Evolutionary conservation across 2,113 vertebrate genomes (phyloP).

Genomic region (Saguinus imperator): DNA sequence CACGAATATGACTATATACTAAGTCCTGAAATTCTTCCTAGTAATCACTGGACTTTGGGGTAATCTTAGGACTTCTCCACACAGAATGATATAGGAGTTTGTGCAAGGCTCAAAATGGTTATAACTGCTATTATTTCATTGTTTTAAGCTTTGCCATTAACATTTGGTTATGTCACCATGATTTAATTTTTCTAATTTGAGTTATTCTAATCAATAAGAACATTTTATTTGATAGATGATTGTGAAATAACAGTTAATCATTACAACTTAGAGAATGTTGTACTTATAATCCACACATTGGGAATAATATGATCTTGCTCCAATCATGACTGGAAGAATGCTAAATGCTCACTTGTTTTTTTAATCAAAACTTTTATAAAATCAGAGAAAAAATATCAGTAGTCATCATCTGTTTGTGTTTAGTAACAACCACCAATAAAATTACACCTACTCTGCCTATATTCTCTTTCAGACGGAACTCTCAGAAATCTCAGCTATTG

Average conservation of each 20-base stretch:
- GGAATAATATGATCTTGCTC: background rate
- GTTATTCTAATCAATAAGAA: background rate
- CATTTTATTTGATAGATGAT: background rate
- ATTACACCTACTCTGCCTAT: background rate
- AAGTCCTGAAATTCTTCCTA: background rate
- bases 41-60: background rate
- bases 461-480: background rate
- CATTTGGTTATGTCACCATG: background rate
- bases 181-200: background rate
- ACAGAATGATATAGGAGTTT: background rate
- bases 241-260: background rate
- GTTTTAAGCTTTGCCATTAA: background rate
- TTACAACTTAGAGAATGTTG: background rate
- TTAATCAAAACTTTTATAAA: background rate
- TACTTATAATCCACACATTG: background rate
- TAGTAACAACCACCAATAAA: background rate
- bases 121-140: background rate
- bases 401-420: background rate
- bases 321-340: background rate
- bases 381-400: background rate
- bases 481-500: background rate
- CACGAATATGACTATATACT: no score
- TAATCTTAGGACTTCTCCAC: background rate
- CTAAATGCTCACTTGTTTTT: background rate
- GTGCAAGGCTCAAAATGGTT: background rate